Conservation (phyloP, 1,140 invertebrate species). For the Araneus ventricosus region DNA sequence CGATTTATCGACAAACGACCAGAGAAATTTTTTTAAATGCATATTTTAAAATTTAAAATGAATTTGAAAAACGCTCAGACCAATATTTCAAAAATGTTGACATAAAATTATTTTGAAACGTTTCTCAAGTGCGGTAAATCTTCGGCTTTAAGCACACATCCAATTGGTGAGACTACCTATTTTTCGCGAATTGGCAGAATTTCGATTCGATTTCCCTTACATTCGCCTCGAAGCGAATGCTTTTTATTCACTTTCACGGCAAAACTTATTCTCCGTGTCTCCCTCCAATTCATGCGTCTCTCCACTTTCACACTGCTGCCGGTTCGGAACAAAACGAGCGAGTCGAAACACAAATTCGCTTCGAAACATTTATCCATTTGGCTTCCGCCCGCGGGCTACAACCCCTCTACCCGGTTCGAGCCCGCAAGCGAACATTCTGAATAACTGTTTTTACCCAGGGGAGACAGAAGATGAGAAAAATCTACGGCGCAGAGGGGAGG, state of each 20-base stretch:
- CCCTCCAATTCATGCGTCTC: background rate
- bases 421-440: background rate
- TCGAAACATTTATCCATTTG: constrained; percentile 21
- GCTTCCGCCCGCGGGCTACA: background rate
- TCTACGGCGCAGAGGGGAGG: background rate
- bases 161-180: too few relatives aligned
- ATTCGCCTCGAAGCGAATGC: background rate
- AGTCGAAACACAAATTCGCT: background rate
- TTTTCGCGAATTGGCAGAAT: too few relatives aligned
- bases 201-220: background rate
- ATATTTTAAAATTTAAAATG: too few relatives aligned
- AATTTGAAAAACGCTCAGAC: too few relatives aligned
- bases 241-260: background rate
- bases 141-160: too few relatives aligned
- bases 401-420: background rate
- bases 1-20: too few relatives aligned
- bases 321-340: background rate
- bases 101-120: too few relatives aligned
- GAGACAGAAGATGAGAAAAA: constrained; percentile 2
- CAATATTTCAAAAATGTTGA: too few relatives aligned
- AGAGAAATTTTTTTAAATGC: too few relatives aligned
- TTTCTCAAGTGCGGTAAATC: too few relatives aligned
- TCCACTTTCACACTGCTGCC: background rate
- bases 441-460: constrained; percentile 35
- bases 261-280: background rate